Conservation (phyloP, 2,888 invertebrate species). For the Ormyrus thymus region DNA sequence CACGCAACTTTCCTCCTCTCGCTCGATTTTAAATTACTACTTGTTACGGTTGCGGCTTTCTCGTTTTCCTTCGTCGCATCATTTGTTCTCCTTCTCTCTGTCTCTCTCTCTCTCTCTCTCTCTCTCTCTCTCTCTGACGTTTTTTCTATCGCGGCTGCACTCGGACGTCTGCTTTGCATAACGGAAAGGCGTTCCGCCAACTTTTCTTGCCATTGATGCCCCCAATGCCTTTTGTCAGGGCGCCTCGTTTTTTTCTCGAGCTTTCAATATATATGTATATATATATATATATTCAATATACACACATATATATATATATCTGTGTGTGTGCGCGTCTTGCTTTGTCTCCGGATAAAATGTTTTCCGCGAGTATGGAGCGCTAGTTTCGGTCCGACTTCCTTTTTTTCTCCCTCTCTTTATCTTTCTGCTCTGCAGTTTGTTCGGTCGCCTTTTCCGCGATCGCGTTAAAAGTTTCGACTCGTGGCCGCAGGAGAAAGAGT, state of each 20-base stretch:
- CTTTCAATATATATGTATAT: too few relatives aligned
- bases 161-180: not conserved
- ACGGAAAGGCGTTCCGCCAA: not conserved
- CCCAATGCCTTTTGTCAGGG: not conserved
- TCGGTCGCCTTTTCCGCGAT: too few relatives aligned
- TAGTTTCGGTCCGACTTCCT: too few relatives aligned
- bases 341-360: not conserved
- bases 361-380: not conserved
- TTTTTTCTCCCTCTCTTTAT: too few relatives aligned
- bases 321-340: not conserved
- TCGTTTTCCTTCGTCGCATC: not conserved
- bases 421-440: too few relatives aligned
- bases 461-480: not conserved
- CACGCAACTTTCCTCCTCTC: slow-evolving; percentile 3
- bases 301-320: too few relatives aligned
- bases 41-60: slow-evolving; percentile 5
- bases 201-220: not conserved
- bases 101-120: too few relatives aligned
- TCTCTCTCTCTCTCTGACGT: too few relatives aligned
- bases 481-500: not conserved
- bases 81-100: not conserved
- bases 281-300: too few relatives aligned
- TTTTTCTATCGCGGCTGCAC: too few relatives aligned
- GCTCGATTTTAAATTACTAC: slow-evolving; percentile 31
- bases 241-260: not conserved